Conservation (phyloP, 2,113 vertebrate genomes). For the Octodon degus region DNA sequence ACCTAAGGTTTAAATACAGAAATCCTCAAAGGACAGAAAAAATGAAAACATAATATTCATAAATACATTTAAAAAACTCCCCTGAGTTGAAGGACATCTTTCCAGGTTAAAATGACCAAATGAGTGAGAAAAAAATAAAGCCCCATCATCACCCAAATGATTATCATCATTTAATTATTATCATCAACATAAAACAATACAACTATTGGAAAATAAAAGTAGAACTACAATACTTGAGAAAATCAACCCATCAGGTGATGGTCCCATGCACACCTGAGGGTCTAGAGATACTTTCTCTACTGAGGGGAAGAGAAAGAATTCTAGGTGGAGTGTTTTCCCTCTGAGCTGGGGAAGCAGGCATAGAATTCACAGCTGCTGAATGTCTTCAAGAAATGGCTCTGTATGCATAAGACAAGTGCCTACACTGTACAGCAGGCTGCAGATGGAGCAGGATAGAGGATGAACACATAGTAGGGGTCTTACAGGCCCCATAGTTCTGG, state of each 20-base stretch:
- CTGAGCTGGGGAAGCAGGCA: not conserved
- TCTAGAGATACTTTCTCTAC: not conserved
- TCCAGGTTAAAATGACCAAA: constrained; percentile 3
- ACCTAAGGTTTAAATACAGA: not conserved
- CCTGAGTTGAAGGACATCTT: not conserved
- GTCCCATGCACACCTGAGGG: not conserved
- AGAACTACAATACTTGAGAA: not conserved
- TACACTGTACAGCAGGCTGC: not conserved
- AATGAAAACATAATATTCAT: not conserved
- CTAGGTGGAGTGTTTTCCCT: not conserved
- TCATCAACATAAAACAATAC: not conserved
- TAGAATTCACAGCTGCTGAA: not conserved
- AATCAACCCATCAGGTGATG: not conserved
- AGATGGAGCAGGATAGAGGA: not conserved
- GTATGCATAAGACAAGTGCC: not conserved
- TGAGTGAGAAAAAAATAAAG: not conserved
- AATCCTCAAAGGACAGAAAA: not conserved
- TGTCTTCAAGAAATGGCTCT: not conserved
- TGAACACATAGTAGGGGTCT: not conserved
- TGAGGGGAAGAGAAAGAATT: not conserved
- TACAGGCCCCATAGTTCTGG: not conserved
- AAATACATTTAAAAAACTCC: not conserved
- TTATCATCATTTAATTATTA: not conserved
- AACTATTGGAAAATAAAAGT: not conserved
- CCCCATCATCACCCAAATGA: not conserved